Base-by-base conservation (phyloP, 2,888 invertebrate species). In the Mesorhabditis spiculigera region DNA sequence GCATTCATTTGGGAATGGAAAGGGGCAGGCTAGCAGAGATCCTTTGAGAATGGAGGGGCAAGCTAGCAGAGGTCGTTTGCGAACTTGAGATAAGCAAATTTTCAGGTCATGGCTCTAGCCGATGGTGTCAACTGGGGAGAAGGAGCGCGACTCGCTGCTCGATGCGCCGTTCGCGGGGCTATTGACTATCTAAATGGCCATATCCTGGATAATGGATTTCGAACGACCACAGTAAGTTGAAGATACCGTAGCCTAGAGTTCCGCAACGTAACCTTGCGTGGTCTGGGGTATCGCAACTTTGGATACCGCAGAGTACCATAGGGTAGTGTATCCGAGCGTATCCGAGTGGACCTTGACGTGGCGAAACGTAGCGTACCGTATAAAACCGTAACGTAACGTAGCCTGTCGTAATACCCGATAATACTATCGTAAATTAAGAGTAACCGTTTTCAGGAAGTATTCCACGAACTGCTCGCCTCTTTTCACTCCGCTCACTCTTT, bases 71-170 rank as follows among this genome's bases (percentile, higher is more conserved):
- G n/a, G n/a, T n/a, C n/a, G n/a, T n/a, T n/a, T n/a, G n/a, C n/a
- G n/a, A n/a, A n/a, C n/a, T n/a, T n/a, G n/a, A n/a, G n/a, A n/a
- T n/a, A n/a, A n/a, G n/a, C n/a, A n/a, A n/a, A n/a, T 16, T 62
- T 45, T 5, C 66, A 75, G 68, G 89, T 93, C 71, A 88, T 93
- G 86, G 91, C 92, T 13, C 89, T 94, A 71, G 93, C 93, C 4
- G 93, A 93, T 88, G 93, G 93, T 43, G 93, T 93, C 4, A 93
- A 94, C 87, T 94, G 93, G 93, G 93, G 93, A 87, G 91, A 92
- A 85, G 92, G 92, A 82, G 92, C 93, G 4, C 67, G 79, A 68
- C 70, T 78, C 64, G 81, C 81, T 28, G 81, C 80, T 4, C 63
- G 85, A 64, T 92, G 93, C 71, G 93, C 93, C 0, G 90, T 93